Evolutionary conservation across 2,888 invertebrate genomes (phyloP), one percentile per base, ranked within the genome.

Genomic region (Conops quadrifasciatus): DNA sequence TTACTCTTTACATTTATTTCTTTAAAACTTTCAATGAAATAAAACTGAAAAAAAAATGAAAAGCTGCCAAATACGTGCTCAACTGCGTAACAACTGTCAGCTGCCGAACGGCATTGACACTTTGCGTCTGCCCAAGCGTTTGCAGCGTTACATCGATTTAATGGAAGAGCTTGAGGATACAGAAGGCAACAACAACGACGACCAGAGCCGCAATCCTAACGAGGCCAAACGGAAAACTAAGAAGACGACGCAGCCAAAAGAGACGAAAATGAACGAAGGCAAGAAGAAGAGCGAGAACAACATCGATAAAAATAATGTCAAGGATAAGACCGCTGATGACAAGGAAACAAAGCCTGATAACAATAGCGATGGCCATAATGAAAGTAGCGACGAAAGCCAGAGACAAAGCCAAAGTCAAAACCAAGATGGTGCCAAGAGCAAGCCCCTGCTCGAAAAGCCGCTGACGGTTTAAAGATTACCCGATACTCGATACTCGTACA

Each of bases 61-160:
- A 58, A 86, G 94, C 74, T 94, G 93, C 81, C 86, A 86, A 26
- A 89, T 94, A 59, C 88, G 94, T 72, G 86, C 90, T 60, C 82
- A 86, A 70, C 84, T 95, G 63, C 90, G 91, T 87, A 78, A 87
- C 47, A 92, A 92, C 80, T 92, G 91, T 84, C 90, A 91, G 76
- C 82, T 95, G 56, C 94, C 94, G 0, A 88, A 90, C 76, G 94
- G 94, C 16, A 93, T 94, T 75, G 88, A 89, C 75, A 88, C 88
- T 24, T 82, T 94, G 63, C 89, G 91, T 4, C 85, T 94, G 75
- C 94, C 94, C 0, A 84, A 88, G 53, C 86, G 88, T 43, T 82
- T 94, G 73, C 89, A 90, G 78, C 88, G 89, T 77, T 94, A 94
- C 85, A 86, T 94, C 75, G 93, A 94, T 86, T 87, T 94, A 67